Conservation (phyloP, 1,140 invertebrate species). For the Drosophila yakuba region DNA sequence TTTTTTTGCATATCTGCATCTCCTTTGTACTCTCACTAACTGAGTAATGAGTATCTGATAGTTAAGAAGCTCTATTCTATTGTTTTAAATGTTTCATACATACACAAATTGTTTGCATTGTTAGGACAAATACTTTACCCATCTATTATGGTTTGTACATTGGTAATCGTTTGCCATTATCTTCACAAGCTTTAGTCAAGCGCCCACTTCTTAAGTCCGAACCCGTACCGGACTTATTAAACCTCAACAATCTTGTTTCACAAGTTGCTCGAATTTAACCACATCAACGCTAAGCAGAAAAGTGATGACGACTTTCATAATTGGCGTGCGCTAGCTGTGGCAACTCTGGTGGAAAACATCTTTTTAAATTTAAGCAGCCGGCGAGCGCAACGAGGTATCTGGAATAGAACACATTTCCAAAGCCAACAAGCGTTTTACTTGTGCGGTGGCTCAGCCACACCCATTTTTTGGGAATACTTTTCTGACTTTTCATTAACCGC, state of each 20-base stretch:
- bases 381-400: conserved; percentile 29
- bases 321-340: conserved; percentile 55
- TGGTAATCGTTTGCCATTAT: neutral
- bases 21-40: no score
- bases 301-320: conserved; percentile 49
- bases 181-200: neutral
- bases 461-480: conserved; percentile 2
- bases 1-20: no score
- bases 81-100: no score
- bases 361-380: conserved; percentile 61
- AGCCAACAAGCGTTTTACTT: conserved; percentile 24
- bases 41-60: no score
- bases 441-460: conserved; percentile 17
- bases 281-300: neutral
- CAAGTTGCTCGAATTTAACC: conserved; percentile 48
- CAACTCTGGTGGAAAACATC: conserved; percentile 71
- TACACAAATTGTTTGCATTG: no score
- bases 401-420: conserved; percentile 20
- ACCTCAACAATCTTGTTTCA: conserved; percentile 33
- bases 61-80: no score
- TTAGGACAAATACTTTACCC: no score
- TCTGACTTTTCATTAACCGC: conserved; percentile 1
- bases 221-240: conserved; percentile 31
- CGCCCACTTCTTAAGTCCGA: neutral
- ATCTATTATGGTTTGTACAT: neutral